These are phyloP conservation scores for Porites divaricata DNA, from an alignment of 92 coral and sea anemone species.

Conservation along the genomic window DNA sequence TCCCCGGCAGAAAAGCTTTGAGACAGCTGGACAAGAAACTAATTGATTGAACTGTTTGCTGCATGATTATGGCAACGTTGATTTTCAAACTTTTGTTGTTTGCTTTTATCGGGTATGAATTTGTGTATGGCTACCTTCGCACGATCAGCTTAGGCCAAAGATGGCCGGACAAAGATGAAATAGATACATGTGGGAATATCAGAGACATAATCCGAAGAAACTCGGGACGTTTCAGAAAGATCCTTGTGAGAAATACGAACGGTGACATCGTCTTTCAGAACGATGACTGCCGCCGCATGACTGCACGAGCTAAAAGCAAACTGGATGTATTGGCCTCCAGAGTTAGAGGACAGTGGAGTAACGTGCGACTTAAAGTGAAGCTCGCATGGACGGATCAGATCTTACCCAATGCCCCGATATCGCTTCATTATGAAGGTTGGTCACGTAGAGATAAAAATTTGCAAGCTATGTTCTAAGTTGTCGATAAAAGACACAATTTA, in stretches of 20 bases:
- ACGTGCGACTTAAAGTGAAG: conserved; percentile 57
- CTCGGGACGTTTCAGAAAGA: conserved; percentile 87
- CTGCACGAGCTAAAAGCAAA: conserved; percentile 92
- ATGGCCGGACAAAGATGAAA: conserved; percentile 72
- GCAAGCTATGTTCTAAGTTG: neutral
- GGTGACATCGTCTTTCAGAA: conserved; percentile 60
- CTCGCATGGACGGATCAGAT: conserved; percentile 94
- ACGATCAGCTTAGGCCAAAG: conserved; percentile 34
- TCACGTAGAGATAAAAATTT: neutral
- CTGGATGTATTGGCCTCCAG: conserved; percentile 86
- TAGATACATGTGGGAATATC: conserved; percentile 84
- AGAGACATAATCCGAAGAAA: conserved; percentile 88
- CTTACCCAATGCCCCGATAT: conserved; percentile 47
- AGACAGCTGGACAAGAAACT: neutral
- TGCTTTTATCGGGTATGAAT: conserved; percentile 8
- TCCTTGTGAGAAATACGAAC: conserved; percentile 87
- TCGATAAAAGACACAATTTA: no score
- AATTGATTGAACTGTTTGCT: neutral
- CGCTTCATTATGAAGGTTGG: conserved; percentile 97
- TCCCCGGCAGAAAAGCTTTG: neutral
- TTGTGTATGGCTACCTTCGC: conserved; percentile 24
- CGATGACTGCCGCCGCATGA: conserved; percentile 90
- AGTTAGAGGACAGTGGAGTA: conserved; percentile 70
- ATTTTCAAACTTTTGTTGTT: conserved; percentile 38
- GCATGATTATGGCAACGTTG: conserved; percentile 19